Evolutionary conservation across 2,113 vertebrate species (phyloP).

Genomic region (Colaptes auratus): DNA sequence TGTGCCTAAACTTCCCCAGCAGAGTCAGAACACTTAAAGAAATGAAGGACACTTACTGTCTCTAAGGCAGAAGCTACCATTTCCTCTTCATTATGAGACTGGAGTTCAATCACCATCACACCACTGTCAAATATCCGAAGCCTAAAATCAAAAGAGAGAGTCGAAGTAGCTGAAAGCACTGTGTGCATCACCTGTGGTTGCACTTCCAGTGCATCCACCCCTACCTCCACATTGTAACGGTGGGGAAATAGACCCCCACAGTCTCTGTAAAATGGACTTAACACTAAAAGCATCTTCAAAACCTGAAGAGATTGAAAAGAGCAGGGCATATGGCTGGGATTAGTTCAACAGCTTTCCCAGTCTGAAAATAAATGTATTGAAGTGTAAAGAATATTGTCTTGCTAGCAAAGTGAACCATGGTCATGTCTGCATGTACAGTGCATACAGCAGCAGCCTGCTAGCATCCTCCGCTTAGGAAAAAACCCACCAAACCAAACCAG

Average conservation of each 20-base stretch:
- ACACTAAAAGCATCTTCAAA: neutral
- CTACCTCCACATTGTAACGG: neutral
- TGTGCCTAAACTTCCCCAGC: neutral
- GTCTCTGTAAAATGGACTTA: neutral
- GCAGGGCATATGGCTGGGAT: neutral
- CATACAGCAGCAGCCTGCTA: neutral
- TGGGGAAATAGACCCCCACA: neutral
- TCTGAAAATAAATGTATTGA: neutral
- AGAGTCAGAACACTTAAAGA: neutral
- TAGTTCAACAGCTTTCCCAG: neutral
- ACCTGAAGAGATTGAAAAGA: neutral
- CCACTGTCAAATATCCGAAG: constrained; percentile 97
- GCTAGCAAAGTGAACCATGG: neutral
- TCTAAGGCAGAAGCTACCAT: constrained; percentile 96
- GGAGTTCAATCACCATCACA: constrained; percentile 98
- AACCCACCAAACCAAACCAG: neutral
- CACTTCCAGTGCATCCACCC: neutral
- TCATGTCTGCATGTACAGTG: neutral
- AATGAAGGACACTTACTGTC: constrained; percentile 78
- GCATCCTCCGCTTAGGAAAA: no score
- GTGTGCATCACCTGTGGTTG: neutral
- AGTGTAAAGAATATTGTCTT: neutral
- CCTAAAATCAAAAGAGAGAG: constrained; percentile 72
- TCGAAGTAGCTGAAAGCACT: neutral
- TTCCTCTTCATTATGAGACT: constrained; percentile 97